Evolutionary conservation across 2,797 vertebrate genomes (phyloP), one percentile per base, ranked within the genome.

Genomic region (Microctenopoma stevenorrisi): DNA sequence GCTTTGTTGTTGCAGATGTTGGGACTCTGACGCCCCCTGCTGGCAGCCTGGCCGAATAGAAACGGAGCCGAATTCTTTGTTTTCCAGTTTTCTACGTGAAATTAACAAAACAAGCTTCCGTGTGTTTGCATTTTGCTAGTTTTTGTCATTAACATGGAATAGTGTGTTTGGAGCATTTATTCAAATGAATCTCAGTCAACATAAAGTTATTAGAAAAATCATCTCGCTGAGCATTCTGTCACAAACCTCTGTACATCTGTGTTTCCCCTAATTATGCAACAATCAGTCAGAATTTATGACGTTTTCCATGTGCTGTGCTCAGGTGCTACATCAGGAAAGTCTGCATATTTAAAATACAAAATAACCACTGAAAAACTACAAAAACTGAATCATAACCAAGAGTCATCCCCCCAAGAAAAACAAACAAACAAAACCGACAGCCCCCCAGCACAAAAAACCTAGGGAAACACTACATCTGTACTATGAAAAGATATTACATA

Each of bases 1-100:
- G 73, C 52, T n/a, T 43, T 12, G 63, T 1, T 38, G 8, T 4
- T 14, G 43, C 58, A 52, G 38, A 75, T 16, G 28, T 58, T 63
- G 26, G 64, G 33, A 13, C 61, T 72, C 50, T 88, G 78, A 65
- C 77, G 73, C 87, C 74, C 47, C 74, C 86, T 88, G 75, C 43
- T 83, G 89, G 73, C 1, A 3, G 33, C 3, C 5, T 7, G 53
- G 0, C 13, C 16, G 68, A 71, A 55, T 26, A 62, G 46, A 64
- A 70, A 38, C 57, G 37, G 12, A 0, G 8, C 5, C 3, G 10
- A 30, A 2, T 8, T 0, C 4, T 22, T 25, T 2, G 14, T n/a
- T 44, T 15, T 16, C 42, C 5, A 7, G 14, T 16, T 15, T 44
- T 44, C 14, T 4, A 12, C 6, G 16, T 11, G 14, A 44, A 44